Percentiles rank a stretch among this genome's conserved stretches.
Evolutionary conservation across 2,113 vertebrate species (phyloP).

Genomic region (Cololabis saira): DNA sequence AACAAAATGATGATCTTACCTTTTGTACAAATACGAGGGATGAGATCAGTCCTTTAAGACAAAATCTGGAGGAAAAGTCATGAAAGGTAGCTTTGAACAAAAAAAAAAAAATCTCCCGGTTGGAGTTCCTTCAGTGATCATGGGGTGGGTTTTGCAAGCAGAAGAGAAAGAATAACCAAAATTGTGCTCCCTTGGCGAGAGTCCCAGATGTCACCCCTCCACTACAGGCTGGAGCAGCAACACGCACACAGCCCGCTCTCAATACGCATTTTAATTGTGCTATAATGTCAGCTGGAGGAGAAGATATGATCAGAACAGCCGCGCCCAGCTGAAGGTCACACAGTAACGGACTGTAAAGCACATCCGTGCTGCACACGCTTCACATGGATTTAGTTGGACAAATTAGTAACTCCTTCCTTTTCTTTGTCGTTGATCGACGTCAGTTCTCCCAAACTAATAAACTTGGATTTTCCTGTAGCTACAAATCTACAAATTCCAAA

Average conservation of each 20-base stretch:
- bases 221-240: constrained; percentile 64
- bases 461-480: too few relatives aligned
- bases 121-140: constrained; percentile 42
- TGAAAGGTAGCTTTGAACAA: background rate
- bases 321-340: constrained; percentile 67
- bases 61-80: background rate
- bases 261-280: constrained; percentile 73
- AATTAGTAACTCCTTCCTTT: too few relatives aligned
- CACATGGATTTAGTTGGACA: too few relatives aligned
- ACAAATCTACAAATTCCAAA: background rate
- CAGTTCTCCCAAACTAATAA: too few relatives aligned
- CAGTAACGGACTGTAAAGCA: too few relatives aligned
- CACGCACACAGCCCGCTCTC: constrained; percentile 61
- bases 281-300: constrained; percentile 65
- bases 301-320: constrained; percentile 60
- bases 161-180: constrained; percentile 36
- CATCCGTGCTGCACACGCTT: too few relatives aligned
- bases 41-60: constrained; percentile 12
- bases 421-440: too few relatives aligned
- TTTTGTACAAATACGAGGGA: constrained; percentile 27
- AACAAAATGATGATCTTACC: constrained; percentile 51
- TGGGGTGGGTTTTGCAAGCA: constrained; percentile 29
- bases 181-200: constrained; percentile 62
- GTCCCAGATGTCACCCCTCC: constrained; percentile 70
- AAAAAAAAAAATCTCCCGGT: background rate